Evolutionary conservation across 2,113 vertebrate genomes (phyloP).

Genomic region (Phrynosoma platyrhinos): DNA sequence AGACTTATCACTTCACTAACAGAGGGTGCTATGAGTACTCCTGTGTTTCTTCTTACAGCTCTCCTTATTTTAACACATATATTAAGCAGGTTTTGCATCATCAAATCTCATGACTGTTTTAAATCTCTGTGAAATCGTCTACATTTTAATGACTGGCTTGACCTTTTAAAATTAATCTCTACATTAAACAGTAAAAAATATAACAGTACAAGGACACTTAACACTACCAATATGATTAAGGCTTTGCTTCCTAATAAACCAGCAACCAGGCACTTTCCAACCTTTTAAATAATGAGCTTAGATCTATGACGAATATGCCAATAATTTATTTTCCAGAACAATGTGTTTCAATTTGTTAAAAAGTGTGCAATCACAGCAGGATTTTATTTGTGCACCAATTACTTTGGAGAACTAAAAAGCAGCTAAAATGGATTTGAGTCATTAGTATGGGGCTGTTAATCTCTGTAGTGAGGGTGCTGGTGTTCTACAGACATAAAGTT

Average conservation of each 20-base stretch:
- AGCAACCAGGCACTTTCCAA: conserved; percentile 53
- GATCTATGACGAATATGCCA: conserved; percentile 61
- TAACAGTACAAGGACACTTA: conserved; percentile 60
- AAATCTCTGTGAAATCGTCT: conserved; percentile 62
- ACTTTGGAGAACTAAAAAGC: conserved; percentile 64
- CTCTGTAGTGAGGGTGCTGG: conserved; percentile 30
- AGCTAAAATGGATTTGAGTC: conserved; percentile 70
- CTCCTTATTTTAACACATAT: conserved; percentile 1
- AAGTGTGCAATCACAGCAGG: conserved; percentile 51
- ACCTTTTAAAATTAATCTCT: conserved; percentile 54
- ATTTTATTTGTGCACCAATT: conserved; percentile 68
- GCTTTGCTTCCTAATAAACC: conserved; percentile 65
- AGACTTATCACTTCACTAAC: not conserved
- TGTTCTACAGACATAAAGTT: conserved; percentile 55
- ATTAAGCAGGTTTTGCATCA: conserved; percentile 55
- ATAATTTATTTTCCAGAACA: conserved; percentile 64
- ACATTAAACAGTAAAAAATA: conserved; percentile 62
- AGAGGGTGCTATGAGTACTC: not conserved
- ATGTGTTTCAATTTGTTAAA: conserved; percentile 62
- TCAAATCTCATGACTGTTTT: conserved; percentile 62
- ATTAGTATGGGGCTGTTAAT: conserved; percentile 68
- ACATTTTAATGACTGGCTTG: conserved; percentile 54
- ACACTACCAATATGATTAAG: conserved; percentile 66
- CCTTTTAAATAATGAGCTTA: conserved; percentile 62
- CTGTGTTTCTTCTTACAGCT: not conserved